Evolutionary conservation across 2,888 invertebrate species (phyloP).

Genomic region (Phaonia tiefii): DNA sequence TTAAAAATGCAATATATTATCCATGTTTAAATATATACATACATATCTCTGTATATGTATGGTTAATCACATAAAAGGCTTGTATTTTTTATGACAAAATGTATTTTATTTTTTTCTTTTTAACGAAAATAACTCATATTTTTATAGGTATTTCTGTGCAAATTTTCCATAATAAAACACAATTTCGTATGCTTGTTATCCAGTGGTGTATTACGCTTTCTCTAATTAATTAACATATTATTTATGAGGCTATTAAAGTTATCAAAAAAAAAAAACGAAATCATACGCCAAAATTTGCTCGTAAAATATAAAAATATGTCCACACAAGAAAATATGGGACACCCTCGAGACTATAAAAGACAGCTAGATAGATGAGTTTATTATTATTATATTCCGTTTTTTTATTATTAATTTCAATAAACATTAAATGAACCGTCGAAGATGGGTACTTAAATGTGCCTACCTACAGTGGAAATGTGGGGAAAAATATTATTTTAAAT

Average conservation of each 20-base stretch:
- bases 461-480: too few relatives aligned
- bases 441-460: too few relatives aligned
- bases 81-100: too few relatives aligned
- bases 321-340: conserved; percentile 23
- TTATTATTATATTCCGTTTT: too few relatives aligned
- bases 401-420: too few relatives aligned
- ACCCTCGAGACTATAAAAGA: conserved; percentile 10
- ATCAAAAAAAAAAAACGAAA: conserved; percentile 34
- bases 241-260: conserved; percentile 56
- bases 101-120: conserved; percentile 23
- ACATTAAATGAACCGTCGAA: too few relatives aligned
- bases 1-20: conserved; percentile 15
- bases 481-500: too few relatives aligned
- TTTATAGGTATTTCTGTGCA: not conserved
- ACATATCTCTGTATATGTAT: too few relatives aligned
- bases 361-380: too few relatives aligned
- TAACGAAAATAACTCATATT: not conserved
- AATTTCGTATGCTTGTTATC: conserved; percentile 30
- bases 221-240: conserved; percentile 56
- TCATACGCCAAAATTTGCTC: conserved; percentile 23
- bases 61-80: too few relatives aligned
- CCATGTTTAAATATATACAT: too few relatives aligned
- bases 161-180: not conserved
- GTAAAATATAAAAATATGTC: conserved; percentile 21
- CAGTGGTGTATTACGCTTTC: conserved; percentile 10